Evolutionary conservation across 2,888 invertebrate species (phyloP).

Genomic region (Thysanoteuthis rhombus): DNA sequence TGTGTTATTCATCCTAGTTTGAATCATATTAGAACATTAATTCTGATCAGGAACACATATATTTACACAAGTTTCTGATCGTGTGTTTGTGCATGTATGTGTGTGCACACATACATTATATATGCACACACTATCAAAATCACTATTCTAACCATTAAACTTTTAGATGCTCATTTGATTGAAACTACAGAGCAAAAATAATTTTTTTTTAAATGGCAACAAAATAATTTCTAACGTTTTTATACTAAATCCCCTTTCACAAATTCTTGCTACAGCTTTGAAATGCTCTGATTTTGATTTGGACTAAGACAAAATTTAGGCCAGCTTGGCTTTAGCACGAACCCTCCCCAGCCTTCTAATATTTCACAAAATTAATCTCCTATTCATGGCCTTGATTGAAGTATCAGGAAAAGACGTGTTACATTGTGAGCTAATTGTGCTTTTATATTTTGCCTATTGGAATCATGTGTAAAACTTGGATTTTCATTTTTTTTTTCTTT

Average conservation of each 20-base stretch:
- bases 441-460: background rate
- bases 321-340: background rate
- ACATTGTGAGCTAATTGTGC: conserved; percentile 12
- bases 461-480: background rate
- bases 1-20: background rate
- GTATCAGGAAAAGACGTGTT: background rate
- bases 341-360: background rate
- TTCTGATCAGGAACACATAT: background rate
- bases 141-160: background rate
- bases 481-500: background rate
- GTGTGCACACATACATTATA: background rate
- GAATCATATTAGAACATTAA: background rate
- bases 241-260: background rate
- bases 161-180: background rate
- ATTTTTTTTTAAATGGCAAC: background rate
- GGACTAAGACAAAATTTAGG: background rate
- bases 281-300: conserved; percentile 12
- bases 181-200: background rate
- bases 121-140: background rate
- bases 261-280: conserved; percentile 12
- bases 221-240: background rate
- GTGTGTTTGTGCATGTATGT: background rate
- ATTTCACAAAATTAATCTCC: background rate
- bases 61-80: background rate
- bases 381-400: conserved; percentile 12